phyloP scores from a whole-genome alignment of 2,888 invertebrate genomes.

The Drosophila macrospina region DNA sequence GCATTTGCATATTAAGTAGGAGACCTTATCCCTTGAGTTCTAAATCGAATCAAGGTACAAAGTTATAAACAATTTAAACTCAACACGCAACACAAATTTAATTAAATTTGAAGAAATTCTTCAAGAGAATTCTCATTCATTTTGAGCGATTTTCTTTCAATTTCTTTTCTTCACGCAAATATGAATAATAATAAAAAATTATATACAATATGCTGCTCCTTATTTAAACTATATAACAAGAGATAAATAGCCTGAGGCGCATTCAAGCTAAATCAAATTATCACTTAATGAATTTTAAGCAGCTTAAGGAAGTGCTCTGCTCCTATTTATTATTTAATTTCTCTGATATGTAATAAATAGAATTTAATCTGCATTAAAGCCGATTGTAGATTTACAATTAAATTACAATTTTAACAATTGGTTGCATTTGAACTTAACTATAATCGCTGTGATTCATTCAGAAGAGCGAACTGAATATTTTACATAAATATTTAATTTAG shows the following conservation, averaged over 20 bases:
- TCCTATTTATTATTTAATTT: neutral
- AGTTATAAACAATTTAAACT: conserved; percentile 20
- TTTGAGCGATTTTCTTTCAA: conserved; percentile 5
- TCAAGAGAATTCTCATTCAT: conserved; percentile 8
- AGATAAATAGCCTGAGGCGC: conserved; percentile 13
- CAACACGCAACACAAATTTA: conserved; percentile 13
- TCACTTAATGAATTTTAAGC: conserved; percentile 2
- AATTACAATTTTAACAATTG: too few species aligned
- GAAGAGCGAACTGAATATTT: neutral
- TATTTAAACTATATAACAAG: conserved; percentile 17
- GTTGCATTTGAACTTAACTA: too few species aligned
- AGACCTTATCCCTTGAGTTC: conserved; percentile 6
- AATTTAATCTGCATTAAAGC: neutral
- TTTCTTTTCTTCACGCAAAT: neutral
- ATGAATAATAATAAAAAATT: conserved; percentile 8
- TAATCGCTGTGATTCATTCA: too few species aligned
- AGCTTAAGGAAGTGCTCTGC: neutral
- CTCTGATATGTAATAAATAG: neutral
- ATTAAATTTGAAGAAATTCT: conserved; percentile 17
- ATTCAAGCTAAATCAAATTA: conserved; percentile 11
- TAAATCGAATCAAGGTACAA: conserved; percentile 7
- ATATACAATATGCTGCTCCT: conserved; percentile 11
- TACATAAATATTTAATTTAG: neutral
- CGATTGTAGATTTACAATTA: neutral
- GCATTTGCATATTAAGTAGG: conserved; percentile 46